A percentile compares a stretch with the other conserved stretches of the same genome.
These are phyloP conservation scores for Gnathonemus longibarbis DNA, from an alignment of 2,113 vertebrate species.

Conservation along the genomic window DNA sequence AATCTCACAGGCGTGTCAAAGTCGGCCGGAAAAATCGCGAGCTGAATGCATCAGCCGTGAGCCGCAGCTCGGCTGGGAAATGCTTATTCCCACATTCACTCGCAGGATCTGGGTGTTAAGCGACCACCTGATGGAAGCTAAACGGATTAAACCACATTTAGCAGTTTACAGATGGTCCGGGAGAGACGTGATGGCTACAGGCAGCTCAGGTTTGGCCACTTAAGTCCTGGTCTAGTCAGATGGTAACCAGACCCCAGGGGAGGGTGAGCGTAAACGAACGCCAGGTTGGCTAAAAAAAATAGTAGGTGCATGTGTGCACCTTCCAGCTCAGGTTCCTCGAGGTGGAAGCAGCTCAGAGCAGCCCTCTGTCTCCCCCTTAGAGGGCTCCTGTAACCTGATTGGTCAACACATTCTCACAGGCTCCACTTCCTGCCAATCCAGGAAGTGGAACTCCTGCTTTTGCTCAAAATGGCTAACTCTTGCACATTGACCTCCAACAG, in stretches of 20 bases:
- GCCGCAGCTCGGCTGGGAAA: neutral
- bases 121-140: neutral
- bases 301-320: neutral
- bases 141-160: neutral
- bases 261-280: neutral
- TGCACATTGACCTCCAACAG: neutral
- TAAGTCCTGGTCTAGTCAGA: neutral
- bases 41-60: neutral
- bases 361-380: neutral
- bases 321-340: neutral
- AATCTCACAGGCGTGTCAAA: neutral
- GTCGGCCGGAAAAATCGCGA: neutral
- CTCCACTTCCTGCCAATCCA: neutral
- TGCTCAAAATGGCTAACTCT: neutral
- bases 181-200: neutral
- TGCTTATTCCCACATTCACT: neutral
- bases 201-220: neutral
- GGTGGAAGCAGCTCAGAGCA: neutral
- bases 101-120: neutral
- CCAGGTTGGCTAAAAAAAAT: neutral
- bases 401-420: neutral
- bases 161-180: neutral
- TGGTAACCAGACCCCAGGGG: neutral
- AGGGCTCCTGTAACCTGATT: neutral
- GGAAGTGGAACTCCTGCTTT: neutral